Conservation (phyloP, 37 sponge, comb jelly and placozoan genomes). For the Mnemiopsis leidyi region DNA sequence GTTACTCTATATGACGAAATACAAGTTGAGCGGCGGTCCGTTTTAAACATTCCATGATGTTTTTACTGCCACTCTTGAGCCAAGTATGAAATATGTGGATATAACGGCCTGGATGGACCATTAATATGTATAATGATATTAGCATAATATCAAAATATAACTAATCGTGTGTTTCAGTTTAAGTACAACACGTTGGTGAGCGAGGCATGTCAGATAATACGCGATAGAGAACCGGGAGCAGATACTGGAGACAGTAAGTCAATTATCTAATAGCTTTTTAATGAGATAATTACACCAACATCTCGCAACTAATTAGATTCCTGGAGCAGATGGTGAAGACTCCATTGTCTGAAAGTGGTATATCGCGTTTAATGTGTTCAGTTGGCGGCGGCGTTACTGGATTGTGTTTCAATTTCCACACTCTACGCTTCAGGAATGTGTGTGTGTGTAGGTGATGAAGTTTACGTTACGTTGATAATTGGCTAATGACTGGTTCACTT, state of each 20-base stretch:
- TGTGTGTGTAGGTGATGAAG: background rate
- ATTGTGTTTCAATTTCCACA: background rate
- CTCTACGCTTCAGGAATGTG: background rate
- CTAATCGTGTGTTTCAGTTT: slow-evolving; percentile 72
- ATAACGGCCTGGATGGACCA: background rate
- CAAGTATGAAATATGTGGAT: background rate
- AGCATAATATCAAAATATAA: background rate
- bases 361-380: too few relatives aligned
- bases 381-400: background rate
- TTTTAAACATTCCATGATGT: too few relatives aligned
- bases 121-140: background rate
- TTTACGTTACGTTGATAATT: background rate
- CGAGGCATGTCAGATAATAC: slow-evolving; percentile 87
- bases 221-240: slow-evolving; percentile 90
- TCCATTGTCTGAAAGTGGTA: background rate
- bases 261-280: background rate
- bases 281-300: background rate
- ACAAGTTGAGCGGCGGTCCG: background rate
- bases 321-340: background rate
- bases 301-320: background rate
- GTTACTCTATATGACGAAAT: background rate
- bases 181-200: slow-evolving; percentile 91
- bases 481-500: background rate
- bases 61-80: too few relatives aligned
- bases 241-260: slow-evolving; percentile 80